phyloP scores from a whole-genome alignment of 2,797 vertebrate species.

The Melanotaenia parkinsoni region DNA sequence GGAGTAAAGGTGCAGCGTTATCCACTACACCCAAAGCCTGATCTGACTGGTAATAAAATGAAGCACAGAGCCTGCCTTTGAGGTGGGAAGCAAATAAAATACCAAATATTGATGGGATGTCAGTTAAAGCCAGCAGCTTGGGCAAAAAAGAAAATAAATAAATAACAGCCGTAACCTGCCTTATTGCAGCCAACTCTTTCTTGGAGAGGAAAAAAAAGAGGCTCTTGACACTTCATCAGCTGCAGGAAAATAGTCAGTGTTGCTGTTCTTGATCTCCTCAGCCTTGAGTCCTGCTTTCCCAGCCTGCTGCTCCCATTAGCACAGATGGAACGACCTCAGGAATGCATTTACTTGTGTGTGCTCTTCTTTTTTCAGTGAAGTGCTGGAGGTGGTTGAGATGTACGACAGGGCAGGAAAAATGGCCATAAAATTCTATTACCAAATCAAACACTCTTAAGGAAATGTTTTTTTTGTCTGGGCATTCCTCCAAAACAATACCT shows the following conservation, averaged over 20 bases:
- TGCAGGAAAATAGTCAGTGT: constrained; percentile 46
- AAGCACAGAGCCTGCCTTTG: constrained; percentile 36
- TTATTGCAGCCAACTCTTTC: constrained; percentile 22
- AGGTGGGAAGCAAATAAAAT: constrained; percentile 43
- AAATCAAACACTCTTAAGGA: constrained; percentile 76
- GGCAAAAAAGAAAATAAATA: constrained; percentile 15
- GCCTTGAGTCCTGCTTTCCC: constrained; percentile 47
- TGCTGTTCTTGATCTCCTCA: constrained; percentile 41
- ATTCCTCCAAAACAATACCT: constrained; percentile 76
- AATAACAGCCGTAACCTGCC: constrained; percentile 39
- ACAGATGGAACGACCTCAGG: constrained; percentile 55
- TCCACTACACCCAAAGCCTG: constrained; percentile 16
- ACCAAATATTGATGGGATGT: constrained; percentile 45
- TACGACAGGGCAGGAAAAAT: constrained; percentile 63
- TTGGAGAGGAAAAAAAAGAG: constrained; percentile 22
- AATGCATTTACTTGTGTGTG: constrained; percentile 52
- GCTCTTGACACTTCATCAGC: constrained; percentile 53
- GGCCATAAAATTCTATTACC: constrained; percentile 73
- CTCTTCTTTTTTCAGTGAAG: constrained; percentile 38
- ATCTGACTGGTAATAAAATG: constrained; percentile 48
- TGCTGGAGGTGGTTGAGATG: constrained; percentile 57
- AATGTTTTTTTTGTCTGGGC: constrained; percentile 73
- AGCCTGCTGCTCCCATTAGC: constrained; percentile 50
- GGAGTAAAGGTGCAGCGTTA: neutral
- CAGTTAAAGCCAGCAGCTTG: constrained; percentile 25